Evolutionary conservation across 2,113 vertebrate species (phyloP), one percentile per base, ranked within the genome.

Genomic region (Scomber colias): DNA sequence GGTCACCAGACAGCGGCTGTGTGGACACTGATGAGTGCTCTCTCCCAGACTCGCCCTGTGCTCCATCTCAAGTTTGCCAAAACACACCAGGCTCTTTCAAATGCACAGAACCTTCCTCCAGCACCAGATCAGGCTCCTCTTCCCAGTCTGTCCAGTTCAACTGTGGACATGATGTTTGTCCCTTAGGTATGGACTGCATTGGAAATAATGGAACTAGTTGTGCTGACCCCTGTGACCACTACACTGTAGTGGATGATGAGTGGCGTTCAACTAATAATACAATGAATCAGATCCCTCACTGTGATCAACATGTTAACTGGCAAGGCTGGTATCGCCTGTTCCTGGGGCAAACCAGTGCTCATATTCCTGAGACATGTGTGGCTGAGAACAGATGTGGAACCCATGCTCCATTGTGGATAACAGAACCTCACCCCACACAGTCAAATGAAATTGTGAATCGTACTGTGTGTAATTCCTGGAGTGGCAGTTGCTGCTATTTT

Each of bases 1-100:
- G 90, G 90, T 86, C 90, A 46, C 30, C 74, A 17, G 74, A 85
- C 17, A 56, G 50, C 0, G 88, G 90, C 67, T 93, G 92, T 30
- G 78, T 87, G 67, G 92, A 93, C 49, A 78, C 14, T 3, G 84
- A 93, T 2, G 91, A 93, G 66, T 93, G 92, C 53, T 87, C 81
- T 13, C 64, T 82, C 46, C 55, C 67, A 16, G 66, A 66, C 17
- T 65, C 71, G 12, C 83, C 75, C 0, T 93, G 91, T n/a, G 44
- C 2, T 0, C 24, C 62, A 2, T 17, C 27, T 44, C 75, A 74
- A 56, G n/a, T 81, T 49, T 93, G 92, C 55, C n/a, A 59, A 15
- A 92, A 92, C 76, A 89, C 75, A 2, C 77, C 40, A 1, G 91
- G 92, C 10, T 91, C 90, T 8, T 90, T 82, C 17, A 1, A 57